Evolutionary conservation across 2,888 invertebrate genomes (phyloP).

Genomic region (Dione juno): DNA sequence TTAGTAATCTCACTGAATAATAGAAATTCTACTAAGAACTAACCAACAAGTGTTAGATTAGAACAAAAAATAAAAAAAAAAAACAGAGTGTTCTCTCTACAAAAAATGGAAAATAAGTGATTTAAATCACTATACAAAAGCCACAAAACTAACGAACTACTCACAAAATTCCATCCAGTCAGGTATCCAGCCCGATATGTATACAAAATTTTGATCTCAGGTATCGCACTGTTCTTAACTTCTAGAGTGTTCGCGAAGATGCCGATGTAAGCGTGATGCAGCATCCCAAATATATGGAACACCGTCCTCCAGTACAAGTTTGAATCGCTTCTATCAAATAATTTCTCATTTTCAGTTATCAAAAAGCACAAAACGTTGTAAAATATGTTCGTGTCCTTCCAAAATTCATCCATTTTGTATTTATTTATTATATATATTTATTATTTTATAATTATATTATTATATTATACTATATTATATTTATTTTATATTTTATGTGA

Average conservation of each 20-base stretch:
- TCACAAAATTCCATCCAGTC: slow-evolving; percentile 76
- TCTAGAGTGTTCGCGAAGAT: slow-evolving; percentile 54
- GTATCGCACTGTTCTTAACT: slow-evolving; percentile 47
- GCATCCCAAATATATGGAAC: slow-evolving; percentile 57
- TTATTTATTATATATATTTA: slow-evolving; percentile 23
- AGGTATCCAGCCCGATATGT: slow-evolving; percentile 58
- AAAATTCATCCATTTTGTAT: slow-evolving; percentile 65
- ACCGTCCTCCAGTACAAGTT: slow-evolving; percentile 72
- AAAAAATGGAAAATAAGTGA: too few relatives aligned
- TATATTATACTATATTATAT: slow-evolving; percentile 32
- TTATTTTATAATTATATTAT: slow-evolving; percentile 20
- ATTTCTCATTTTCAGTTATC: slow-evolving; percentile 73
- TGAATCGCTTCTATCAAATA: slow-evolving; percentile 68
- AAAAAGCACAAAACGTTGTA: slow-evolving; percentile 72
- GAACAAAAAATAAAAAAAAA: too few relatives aligned
- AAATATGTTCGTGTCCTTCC: slow-evolving; percentile 67
- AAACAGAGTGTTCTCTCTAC: too few relatives aligned
- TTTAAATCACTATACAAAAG: too few relatives aligned
- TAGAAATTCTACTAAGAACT: too few relatives aligned
- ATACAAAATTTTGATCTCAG: slow-evolving; percentile 58
- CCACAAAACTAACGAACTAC: slow-evolving; percentile 54
- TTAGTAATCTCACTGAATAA: too few relatives aligned
- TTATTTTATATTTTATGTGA: neutral
- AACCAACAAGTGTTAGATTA: too few relatives aligned
- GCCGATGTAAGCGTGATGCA: slow-evolving; percentile 59